Evolutionary conservation across 2,888 invertebrate species (phyloP).

Genomic region (Mimas tiliae): DNA sequence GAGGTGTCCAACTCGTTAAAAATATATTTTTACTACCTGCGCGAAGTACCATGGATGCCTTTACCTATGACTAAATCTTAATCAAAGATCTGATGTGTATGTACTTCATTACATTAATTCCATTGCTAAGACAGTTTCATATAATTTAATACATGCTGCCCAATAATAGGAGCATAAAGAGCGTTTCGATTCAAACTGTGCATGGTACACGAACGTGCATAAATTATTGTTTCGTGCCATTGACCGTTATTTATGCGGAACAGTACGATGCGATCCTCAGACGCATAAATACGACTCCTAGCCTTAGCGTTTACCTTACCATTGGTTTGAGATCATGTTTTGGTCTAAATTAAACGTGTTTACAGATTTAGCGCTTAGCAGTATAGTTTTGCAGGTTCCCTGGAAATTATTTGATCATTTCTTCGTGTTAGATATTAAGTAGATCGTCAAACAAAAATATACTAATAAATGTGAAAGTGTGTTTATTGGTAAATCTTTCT

Average conservation of each 20-base stretch:
- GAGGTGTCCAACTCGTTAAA: too few species aligned
- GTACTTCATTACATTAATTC: too few species aligned
- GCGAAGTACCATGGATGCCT: too few species aligned
- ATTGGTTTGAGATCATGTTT: conserved; percentile 28
- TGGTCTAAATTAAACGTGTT: not conserved
- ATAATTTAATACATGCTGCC: not conserved
- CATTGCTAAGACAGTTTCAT: too few species aligned
- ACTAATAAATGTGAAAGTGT: too few species aligned
- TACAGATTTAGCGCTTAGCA: not conserved
- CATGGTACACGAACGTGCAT: conserved; percentile 40
- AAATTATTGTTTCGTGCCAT: conserved; percentile 65
- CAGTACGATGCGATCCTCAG: conserved; percentile 57
- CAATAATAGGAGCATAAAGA: not conserved
- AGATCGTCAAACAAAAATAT: too few species aligned
- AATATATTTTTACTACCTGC: too few species aligned
- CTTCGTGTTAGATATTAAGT: too few species aligned
- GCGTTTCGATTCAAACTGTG: conserved; percentile 11
- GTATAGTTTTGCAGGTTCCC: not conserved
- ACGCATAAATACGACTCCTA: conserved; percentile 67
- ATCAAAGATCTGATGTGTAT: too few species aligned
- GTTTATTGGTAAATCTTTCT: too few species aligned
- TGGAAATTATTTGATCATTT: too few species aligned
- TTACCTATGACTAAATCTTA: too few species aligned
- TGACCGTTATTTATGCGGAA: conserved; percentile 64
- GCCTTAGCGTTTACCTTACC: conserved; percentile 39